Conservation (phyloP, 2,797 vertebrate species). For the Chloroceryle amazona region DNA sequence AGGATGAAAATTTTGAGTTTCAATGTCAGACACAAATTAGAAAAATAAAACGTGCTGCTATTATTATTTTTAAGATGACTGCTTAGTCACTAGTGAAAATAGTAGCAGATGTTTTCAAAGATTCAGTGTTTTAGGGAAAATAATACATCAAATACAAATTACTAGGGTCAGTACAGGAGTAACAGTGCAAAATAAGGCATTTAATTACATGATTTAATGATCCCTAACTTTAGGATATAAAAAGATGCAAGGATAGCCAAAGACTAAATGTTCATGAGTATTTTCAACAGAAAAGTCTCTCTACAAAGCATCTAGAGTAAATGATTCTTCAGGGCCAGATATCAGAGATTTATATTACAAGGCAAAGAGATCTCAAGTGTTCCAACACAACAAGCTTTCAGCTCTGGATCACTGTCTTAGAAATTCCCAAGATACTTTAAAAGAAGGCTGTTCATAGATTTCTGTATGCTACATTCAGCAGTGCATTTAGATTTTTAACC, state of each 20-base stretch:
- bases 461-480: background rate
- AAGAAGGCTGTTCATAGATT: background rate
- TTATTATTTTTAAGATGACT: background rate
- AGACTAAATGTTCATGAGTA: background rate
- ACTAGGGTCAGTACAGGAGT: background rate
- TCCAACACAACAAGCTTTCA: background rate
- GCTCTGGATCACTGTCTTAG: background rate
- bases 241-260: background rate
- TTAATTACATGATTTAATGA: background rate
- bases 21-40: background rate
- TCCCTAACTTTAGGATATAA: background rate
- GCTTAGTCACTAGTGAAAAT: background rate
- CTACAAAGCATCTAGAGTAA: background rate
- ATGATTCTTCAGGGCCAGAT: background rate
- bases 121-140: background rate
- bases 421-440: background rate
- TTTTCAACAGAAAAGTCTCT: background rate
- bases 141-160: background rate
- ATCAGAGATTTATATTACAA: background rate
- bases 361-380: background rate
- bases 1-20: background rate
- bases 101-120: background rate
- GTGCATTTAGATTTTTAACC: background rate
- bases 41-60: background rate
- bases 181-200: background rate